These are phyloP conservation scores for Loris lydekkerianus DNA, from an alignment of 2,797 vertebrate species.

Conservation along the genomic window DNA sequence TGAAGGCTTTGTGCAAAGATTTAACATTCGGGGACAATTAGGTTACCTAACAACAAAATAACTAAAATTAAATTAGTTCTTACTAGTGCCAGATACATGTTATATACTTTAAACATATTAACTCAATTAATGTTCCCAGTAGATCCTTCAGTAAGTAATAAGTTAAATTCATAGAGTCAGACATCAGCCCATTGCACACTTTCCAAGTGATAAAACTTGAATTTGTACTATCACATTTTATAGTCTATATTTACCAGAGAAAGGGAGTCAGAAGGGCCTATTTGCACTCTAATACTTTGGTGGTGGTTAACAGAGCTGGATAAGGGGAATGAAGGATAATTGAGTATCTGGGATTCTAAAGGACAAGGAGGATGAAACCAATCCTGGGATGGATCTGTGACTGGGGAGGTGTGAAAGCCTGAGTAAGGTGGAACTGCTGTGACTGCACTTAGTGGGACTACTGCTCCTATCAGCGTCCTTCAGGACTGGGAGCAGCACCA, in stretches of 20 bases:
- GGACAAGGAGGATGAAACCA: background rate
- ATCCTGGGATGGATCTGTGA: background rate
- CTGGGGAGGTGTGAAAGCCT: background rate
- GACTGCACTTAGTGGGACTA: background rate
- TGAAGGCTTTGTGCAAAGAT: background rate
- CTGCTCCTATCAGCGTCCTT: too few species aligned
- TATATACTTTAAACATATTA: background rate
- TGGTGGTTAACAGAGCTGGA: background rate
- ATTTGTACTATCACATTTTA: background rate
- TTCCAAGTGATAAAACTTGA: slow-evolving; percentile 25
- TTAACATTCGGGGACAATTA: slow-evolving; percentile 48
- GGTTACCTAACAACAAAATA: background rate
- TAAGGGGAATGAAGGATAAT: background rate
- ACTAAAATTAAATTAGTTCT: slow-evolving; percentile 37
- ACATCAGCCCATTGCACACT: background rate
- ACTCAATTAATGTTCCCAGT: background rate
- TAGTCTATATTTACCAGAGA: background rate
- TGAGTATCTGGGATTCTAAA: background rate
- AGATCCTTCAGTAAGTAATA: background rate
- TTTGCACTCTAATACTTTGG: background rate
- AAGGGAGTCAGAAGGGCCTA: background rate
- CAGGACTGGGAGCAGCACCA: background rate
- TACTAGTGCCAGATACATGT: background rate
- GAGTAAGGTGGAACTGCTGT: background rate
- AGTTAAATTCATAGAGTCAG: background rate